Evolutionary conservation across 2,888 invertebrate species (phyloP), one percentile per base, ranked within the genome.

Genomic region (Clunio marinus): DNA sequence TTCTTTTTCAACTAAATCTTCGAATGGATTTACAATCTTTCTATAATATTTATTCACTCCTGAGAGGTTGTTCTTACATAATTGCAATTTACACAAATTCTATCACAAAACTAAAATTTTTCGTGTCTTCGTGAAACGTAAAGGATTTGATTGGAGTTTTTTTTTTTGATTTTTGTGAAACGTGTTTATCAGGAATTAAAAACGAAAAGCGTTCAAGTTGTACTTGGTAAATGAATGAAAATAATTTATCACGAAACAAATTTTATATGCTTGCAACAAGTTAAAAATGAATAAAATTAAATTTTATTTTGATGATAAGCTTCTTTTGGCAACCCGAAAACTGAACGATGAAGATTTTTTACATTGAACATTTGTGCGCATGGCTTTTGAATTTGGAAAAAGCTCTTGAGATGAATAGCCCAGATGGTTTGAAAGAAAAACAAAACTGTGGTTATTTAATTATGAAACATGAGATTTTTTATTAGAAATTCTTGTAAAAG

Each of bases 401-500:
- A 2, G 10, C n/a, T n/a, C 15, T 41, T 41, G 15, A 15, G 41
- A 41, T 41, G 41, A 41, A 15, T 10, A 41, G 41, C 41, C n/a
- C 4, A n/a, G 7, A 10, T n/a, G n/a, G 10, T 41, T 41, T 3
- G n/a, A n/a, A 5, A 5, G 2, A 2, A 41, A 2, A 41, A 15
- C 10, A n/a, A 41, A 41, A 41, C 32, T 8, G 4, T 32, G 4
- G n/a, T n/a, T n/a, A n/a, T n/a, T n/a, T n/a, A n/a, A 41, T 41
- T 15, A 41, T 2, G 41, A 13, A 59, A 8, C 35, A 20, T 20
- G 2, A 32, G 15, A 32, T 2, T 15, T 8, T 65, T 51, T 27
- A 46, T 65, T 20, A 37, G 46, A 28, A 65, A 65, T 17, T 65
- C 65, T 27, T 46, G 15, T 5, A 46, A 45, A 17, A 45, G 27